These are phyloP conservation scores for Tympanoctomys barrerae DNA, from an alignment of 2,797 vertebrate species.

Conservation along the genomic window DNA sequence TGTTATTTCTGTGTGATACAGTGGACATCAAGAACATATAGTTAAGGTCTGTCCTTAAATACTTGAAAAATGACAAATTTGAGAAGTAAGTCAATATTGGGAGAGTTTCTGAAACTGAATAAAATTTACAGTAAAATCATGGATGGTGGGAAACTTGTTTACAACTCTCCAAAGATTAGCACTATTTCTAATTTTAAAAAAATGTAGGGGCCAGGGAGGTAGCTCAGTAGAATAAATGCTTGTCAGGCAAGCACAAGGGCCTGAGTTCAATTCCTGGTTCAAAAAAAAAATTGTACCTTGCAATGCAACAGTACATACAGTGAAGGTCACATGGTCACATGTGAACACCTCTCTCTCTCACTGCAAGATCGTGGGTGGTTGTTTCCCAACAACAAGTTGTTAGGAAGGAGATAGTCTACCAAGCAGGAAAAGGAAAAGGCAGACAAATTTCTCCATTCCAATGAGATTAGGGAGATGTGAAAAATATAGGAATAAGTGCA, in stretches of 20 bases:
- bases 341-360: neutral
- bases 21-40: neutral
- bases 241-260: no score
- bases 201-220: no score
- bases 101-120: neutral
- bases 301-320: neutral
- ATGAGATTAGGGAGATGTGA: neutral
- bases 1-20: neutral
- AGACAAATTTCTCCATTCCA: neutral
- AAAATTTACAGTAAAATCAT: neutral
- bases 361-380: neutral
- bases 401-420: neutral
- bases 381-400: neutral
- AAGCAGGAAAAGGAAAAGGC: neutral
- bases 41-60: neutral
- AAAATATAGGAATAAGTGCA: neutral
- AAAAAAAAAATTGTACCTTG: neutral
- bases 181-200: neutral
- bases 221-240: no score
- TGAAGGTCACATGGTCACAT: neutral
- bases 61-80: constrained; percentile 43
- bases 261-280: neutral
- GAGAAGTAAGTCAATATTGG: neutral
- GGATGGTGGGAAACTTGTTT: neutral
- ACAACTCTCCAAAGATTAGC: neutral